phyloP scores from a whole-genome alignment of 2,113 vertebrate species.

The Camelus bactrianus region DNA sequence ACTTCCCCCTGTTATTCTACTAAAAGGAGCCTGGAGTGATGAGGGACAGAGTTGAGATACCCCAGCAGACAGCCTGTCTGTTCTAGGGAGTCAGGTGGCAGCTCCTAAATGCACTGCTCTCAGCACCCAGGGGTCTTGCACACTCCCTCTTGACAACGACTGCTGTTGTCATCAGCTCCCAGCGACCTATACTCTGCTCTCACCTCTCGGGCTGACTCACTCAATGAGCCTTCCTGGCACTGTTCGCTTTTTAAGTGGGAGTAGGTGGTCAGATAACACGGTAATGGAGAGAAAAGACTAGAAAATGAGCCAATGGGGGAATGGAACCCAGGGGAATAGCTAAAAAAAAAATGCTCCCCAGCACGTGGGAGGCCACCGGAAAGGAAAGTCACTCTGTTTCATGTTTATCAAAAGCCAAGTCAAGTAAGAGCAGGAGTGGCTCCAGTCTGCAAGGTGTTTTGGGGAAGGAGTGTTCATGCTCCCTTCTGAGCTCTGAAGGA shows the following conservation, averaged over 20 bases:
- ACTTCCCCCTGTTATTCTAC: not conserved
- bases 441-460: not conserved
- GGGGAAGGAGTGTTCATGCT: too few species aligned
- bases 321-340: not conserved
- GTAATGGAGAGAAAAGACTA: not conserved
- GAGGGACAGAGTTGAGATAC: not conserved
- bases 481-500: not conserved
- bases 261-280: not conserved
- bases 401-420: not conserved
- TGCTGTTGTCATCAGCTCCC: not conserved
- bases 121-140: not conserved
- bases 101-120: not conserved
- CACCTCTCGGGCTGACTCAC: conserved; percentile 60
- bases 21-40: not conserved
- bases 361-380: not conserved
- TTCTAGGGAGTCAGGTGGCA: not conserved
- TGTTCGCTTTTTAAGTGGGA: not conserved
- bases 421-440: not conserved
- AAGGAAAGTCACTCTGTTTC: not conserved
- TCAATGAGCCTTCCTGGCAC: conserved; percentile 43
- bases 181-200: not conserved
- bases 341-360: not conserved
- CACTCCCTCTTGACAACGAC: not conserved
- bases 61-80: not conserved
- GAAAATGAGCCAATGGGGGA: not conserved